phyloP scores from a whole-genome alignment of 2,113 vertebrate species.

The Herpetotheres cachinnans region DNA sequence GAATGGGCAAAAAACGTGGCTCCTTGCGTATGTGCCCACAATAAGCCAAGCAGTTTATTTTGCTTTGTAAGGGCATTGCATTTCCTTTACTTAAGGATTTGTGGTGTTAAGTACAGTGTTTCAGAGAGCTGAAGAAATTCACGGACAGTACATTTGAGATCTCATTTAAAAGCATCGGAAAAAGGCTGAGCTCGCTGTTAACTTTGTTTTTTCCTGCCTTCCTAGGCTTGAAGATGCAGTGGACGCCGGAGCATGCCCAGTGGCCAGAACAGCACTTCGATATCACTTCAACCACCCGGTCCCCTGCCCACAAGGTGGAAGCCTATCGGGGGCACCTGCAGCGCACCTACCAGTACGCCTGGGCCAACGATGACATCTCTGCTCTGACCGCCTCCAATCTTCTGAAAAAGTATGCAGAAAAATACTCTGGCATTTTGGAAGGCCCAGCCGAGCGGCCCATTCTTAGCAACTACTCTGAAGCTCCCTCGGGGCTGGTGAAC shows the following conservation, averaged over 20 bases:
- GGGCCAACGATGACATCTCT: slow-evolving; percentile 99
- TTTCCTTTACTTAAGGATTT: background rate
- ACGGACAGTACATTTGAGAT: background rate
- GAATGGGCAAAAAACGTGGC: background rate
- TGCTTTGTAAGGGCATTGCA: background rate
- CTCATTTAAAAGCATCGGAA: background rate
- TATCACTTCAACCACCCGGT: slow-evolving; percentile 96
- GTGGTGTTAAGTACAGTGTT: background rate
- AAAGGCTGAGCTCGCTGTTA: background rate
- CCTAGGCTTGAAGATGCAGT: slow-evolving; percentile 99
- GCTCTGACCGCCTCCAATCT: slow-evolving; percentile 98
- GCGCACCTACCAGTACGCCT: slow-evolving; percentile 97
- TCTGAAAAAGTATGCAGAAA: slow-evolving; percentile 98
- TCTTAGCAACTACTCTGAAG: slow-evolving; percentile 91
- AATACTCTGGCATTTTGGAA: slow-evolving; percentile 97
- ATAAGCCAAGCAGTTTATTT: background rate
- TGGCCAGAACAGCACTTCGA: slow-evolving; percentile 99
- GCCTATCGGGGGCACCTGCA: slow-evolving; percentile 96
- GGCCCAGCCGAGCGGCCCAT: slow-evolving; percentile 89
- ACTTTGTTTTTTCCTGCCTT: slow-evolving; percentile 34
- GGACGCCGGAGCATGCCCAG: slow-evolving; percentile 99
- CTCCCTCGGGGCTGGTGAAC: slow-evolving; percentile 87
- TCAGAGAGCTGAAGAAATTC: background rate
- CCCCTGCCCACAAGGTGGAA: slow-evolving; percentile 98
- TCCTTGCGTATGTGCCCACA: background rate